Evolutionary conservation across 2,888 invertebrate species (phyloP), one percentile per base, ranked within the genome.

Genomic region (Melieria crassipennis): DNA sequence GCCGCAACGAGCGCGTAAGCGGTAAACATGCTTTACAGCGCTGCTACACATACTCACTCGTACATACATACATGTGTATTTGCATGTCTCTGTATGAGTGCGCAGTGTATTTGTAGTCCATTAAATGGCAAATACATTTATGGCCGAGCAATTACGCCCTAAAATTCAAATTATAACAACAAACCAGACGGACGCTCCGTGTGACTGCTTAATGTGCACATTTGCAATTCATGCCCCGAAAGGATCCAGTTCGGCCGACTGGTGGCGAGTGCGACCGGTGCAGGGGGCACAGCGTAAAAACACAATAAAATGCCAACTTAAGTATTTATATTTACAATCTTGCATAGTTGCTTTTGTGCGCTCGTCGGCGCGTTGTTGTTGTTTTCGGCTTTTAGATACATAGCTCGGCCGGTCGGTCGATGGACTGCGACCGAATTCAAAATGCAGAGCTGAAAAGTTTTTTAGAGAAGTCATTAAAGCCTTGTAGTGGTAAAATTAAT

Each of bases 401-500:
- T 16, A 56, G 66, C 16, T 69, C 76, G 30, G 30, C 30, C 50
- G 48, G 3, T 10, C 43, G 45, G 58, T 58, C 67, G 43, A 52
- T 67, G 60, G 60, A 50, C 43, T 16, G 42, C 42, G 30, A 47
- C 43, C 60, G 43, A 7, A 16, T 11, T 42, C 11, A 43, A 10
- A 58, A 80, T 75, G 80, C 58, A 83, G 81, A 82, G 82, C 81
- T 82, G 78, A 82, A 83, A 84, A 84, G 78, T 82, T 82, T 71
- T 85, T 80, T 77, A 75, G 74, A 81, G 82, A 82, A 85, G 85
- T 83, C 85, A 86, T 86, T 86, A 86, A 86, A 85, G 81, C 81
- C 85, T 84, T 86, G 85, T 86, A 85, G 85, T 84, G 85, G 86
- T 85, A 83, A 85, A 85, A 86, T 85, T 86, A 86, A 85, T 86